phyloP scores from a whole-genome alignment of 2,888 invertebrate species.

The Ernsta delagoae region DNA sequence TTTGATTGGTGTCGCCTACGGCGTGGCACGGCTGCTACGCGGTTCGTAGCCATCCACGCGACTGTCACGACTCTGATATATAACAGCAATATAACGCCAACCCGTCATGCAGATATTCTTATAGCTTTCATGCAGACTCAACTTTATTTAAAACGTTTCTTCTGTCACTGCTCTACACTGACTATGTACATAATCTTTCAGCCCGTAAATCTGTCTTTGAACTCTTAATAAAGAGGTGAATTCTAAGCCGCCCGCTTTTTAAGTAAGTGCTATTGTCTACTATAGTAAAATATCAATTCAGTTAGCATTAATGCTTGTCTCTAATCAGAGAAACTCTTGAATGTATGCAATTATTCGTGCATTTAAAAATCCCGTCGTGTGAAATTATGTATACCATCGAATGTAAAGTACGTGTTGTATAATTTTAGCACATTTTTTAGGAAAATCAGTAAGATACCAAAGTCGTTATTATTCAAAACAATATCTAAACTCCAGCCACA shows the following conservation, averaged over 20 bases:
- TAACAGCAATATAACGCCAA: constrained; percentile 80
- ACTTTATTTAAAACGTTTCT: constrained; percentile 10
- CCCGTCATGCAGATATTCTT: constrained; percentile 78
- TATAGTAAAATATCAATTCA: too few relatives aligned
- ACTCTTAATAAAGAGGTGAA: constrained; percentile 39
- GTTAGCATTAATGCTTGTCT: too few relatives aligned
- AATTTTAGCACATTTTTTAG: too few relatives aligned
- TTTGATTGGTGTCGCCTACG: constrained; percentile 59
- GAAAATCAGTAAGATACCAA: not conserved
- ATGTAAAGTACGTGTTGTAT: too few relatives aligned
- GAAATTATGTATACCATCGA: too few relatives aligned
- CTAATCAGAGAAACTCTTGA: too few relatives aligned
- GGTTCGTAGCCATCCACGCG: constrained; percentile 54
- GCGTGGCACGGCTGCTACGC: constrained; percentile 53
- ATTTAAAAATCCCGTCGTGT: too few relatives aligned
- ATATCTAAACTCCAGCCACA: constrained; percentile 16
- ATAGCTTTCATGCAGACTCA: constrained; percentile 60
- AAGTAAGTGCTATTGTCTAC: too few relatives aligned
- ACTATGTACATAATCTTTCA: not conserved
- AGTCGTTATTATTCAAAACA: constrained; percentile 11
- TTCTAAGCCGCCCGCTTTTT: too few relatives aligned
- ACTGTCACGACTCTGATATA: constrained; percentile 75
- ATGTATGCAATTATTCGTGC: too few relatives aligned
- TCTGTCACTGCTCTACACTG: not conserved
- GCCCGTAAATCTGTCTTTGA: not conserved